Evolutionary conservation across 2,888 invertebrate genomes (phyloP).

Genomic region (Parnassius mnemosyne): DNA sequence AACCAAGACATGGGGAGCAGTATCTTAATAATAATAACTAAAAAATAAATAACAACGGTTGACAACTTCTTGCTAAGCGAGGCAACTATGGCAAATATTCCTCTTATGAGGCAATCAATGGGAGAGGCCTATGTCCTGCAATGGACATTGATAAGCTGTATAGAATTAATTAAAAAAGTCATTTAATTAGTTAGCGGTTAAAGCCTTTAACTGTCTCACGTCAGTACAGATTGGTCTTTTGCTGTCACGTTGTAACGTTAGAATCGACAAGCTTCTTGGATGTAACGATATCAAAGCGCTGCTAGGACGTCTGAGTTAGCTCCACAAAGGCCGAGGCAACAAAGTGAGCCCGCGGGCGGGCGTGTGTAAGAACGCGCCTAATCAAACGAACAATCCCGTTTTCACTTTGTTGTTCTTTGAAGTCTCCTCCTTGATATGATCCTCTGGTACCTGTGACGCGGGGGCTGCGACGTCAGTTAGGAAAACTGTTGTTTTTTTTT

Average conservation of each 20-base stretch:
- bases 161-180: too few relatives aligned
- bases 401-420: slow-evolving; percentile 76
- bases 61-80: too few relatives aligned
- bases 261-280: slow-evolving; percentile 60
- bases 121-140: too few relatives aligned
- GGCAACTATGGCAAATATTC: too few relatives aligned
- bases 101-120: too few relatives aligned
- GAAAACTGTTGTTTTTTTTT: slow-evolving; percentile 19
- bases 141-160: too few relatives aligned
- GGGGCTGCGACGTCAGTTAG: slow-evolving; percentile 27
- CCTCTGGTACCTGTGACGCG: slow-evolving; percentile 54
- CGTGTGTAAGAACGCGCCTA: slow-evolving; percentile 69
- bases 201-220: not conserved
- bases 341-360: slow-evolving; percentile 68
- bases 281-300: slow-evolving; percentile 50
- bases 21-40: too few relatives aligned
- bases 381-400: slow-evolving; percentile 71
- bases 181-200: too few relatives aligned
- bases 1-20: too few relatives aligned
- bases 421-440: slow-evolving; percentile 61
- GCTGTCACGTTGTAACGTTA: slow-evolving; percentile 4
- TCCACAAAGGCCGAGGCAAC: slow-evolving; percentile 63
- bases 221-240: slow-evolving; percentile 21
- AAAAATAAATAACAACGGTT: too few relatives aligned
- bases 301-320: slow-evolving; percentile 39